These are phyloP conservation scores for Tyrannus savana DNA, from an alignment of 2,113 vertebrate genomes.

Conservation along the genomic window DNA sequence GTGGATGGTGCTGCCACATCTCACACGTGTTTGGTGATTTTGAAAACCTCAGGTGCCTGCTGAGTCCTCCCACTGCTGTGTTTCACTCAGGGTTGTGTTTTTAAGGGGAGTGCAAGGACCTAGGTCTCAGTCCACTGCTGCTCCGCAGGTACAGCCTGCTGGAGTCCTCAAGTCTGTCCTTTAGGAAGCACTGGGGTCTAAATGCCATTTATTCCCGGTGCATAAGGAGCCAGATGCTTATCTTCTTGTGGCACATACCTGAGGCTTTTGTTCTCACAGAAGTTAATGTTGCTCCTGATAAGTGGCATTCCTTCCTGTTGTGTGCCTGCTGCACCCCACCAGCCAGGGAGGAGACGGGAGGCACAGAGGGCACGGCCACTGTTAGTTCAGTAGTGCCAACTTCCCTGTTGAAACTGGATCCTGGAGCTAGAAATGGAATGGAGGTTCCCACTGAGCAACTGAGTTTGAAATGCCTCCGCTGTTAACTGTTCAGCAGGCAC, in stretches of 20 bases:
- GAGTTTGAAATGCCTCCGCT: neutral
- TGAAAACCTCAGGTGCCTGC: neutral
- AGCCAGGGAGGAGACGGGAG: neutral
- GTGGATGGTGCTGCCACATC: neutral
- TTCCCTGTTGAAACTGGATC: neutral
- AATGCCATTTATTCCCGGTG: neutral
- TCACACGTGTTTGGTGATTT: rapidly evolving
- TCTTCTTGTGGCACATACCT: neutral
- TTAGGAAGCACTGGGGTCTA: neutral
- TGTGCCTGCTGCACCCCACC: neutral
- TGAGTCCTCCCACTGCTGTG: neutral
- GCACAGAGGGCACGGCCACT: rapidly evolving
- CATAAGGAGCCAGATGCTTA: neutral
- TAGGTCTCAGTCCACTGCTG: neutral
- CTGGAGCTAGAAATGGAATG: neutral
- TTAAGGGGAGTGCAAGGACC: neutral
- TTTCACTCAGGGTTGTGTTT: neutral
- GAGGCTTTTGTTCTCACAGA: neutral
- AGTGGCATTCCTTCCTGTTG: neutral
- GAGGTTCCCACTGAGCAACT: neutral
- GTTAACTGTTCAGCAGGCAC: neutral
- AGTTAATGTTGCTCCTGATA: neutral
- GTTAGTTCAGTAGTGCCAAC: neutral
- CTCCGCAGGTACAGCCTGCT: neutral
- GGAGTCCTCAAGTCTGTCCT: neutral